Base-by-base conservation (phyloP, 2,113 vertebrate species). In the Varanus komodoensis region DNA sequence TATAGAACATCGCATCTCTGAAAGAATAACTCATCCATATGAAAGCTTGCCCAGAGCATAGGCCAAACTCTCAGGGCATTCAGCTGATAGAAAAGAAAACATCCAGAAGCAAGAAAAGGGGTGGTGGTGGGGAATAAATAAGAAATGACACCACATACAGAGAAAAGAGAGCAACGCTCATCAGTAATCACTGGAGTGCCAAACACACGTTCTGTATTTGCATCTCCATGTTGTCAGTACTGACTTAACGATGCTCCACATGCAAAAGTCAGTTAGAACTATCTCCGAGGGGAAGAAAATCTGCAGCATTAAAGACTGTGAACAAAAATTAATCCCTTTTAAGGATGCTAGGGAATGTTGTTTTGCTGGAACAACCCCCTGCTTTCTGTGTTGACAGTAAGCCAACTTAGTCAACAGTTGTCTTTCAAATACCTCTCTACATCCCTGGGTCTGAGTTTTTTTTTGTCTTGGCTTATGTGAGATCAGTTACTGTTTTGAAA, bases 31-130 rank as follows among this genome's bases (percentile, higher is more conserved):
- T 14, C 68, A 69, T 38, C 74, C 12, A 84, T 77, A n/a, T n/a
- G 86, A 88, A 87, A 82, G 14, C 29, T 89, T 86, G 48, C 38
- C 11, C n/a, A 57, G 15, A 86, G 21, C 8, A 67, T 50, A 23
- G 80, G 84, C 87, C 80, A 29, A 82, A 38, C 89, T 5, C 82
- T 86, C 48, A 82, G 75, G 38, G 3, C 29, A 84, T 6, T 23
- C 44, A 88, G 86, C 67, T 78, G 61, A 6, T 64, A 80, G 87
- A 90, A 91, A 89, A 82, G 71, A 54, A 52, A 19, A 61, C 87
- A 75, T 80, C 77, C 68, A 90, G 50, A 38, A 89, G 61, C 34
- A 86, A 93, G 64, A 57, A 89, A 91, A 8, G 68, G 79, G 0
- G 6, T 34, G 68, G 82, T 69, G 82, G 91, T 0, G 3, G 77